phyloP scores from a whole-genome alignment of 2,113 vertebrate species.

The Hydropotes inermis region DNA sequence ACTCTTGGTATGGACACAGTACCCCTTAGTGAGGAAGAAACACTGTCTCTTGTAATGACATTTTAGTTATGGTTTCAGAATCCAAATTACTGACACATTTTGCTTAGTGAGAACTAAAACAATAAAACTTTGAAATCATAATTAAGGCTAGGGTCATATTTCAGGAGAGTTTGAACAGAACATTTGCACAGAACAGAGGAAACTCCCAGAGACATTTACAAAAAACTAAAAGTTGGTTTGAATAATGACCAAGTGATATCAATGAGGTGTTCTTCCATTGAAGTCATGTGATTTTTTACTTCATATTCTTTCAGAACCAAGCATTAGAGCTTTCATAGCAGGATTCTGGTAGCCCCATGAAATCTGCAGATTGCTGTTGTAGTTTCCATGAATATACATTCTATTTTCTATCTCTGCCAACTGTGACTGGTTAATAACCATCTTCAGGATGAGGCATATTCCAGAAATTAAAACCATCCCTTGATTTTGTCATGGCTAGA shows the following conservation, averaged over 20 bases:
- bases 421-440: not conserved
- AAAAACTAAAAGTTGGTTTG: not conserved
- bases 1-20: not conserved
- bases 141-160: not conserved
- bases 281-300: not conserved
- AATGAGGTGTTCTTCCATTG: not conserved
- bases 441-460: not conserved
- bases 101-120: not conserved
- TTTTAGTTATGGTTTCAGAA: not conserved
- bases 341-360: too few relatives aligned
- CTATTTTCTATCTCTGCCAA: not conserved
- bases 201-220: not conserved
- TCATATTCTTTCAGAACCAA: not conserved
- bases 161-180: not conserved
- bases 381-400: not conserved
- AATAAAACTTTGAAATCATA: not conserved
- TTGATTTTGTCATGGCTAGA: not conserved
- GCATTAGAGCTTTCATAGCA: not conserved
- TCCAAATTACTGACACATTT: not conserved
- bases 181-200: not conserved
- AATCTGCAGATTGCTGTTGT: too few relatives aligned
- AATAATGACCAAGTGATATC: not conserved
- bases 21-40: not conserved
- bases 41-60: not conserved
- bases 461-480: not conserved